Evolutionary conservation across 2,888 invertebrate genomes (phyloP).

Genomic region (Sinodicranocentrus sp.): DNA sequence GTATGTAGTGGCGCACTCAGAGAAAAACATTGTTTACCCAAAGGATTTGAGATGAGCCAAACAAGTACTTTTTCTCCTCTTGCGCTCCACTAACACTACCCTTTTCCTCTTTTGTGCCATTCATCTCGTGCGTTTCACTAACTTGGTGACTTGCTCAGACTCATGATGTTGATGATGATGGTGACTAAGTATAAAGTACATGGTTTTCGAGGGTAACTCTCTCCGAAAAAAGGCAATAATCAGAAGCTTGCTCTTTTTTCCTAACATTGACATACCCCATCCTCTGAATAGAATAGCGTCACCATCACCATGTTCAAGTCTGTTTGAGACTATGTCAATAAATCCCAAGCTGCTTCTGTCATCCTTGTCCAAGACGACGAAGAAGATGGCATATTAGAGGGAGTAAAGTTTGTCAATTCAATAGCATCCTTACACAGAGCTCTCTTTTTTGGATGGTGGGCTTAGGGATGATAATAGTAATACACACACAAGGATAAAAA

Average conservation of each 20-base stretch:
- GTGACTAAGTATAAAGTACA: slow-evolving; percentile 45
- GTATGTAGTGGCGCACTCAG: slow-evolving; percentile 15
- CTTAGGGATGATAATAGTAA: too few species aligned
- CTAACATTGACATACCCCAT: slow-evolving; percentile 58
- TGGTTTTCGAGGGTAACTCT: slow-evolving; percentile 43
- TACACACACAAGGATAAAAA: too few species aligned
- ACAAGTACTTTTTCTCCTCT: slow-evolving; percentile 49
- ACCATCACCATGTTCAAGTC: slow-evolving; percentile 29
- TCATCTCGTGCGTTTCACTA: slow-evolving; percentile 43
- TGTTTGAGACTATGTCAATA: slow-evolving; percentile 62
- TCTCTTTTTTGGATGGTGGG: neutral
- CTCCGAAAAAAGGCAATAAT: slow-evolving; percentile 60
- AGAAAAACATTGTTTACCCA: slow-evolving; percentile 64
- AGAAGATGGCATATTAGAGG: slow-evolving; percentile 19
- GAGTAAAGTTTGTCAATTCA: slow-evolving; percentile 41
- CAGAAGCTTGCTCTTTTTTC: slow-evolving; percentile 43
- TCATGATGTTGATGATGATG: slow-evolving; percentile 40
- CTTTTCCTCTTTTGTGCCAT: slow-evolving; percentile 31
- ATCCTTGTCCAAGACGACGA: slow-evolving; percentile 46
- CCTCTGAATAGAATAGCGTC: neutral
- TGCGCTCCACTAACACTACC: slow-evolving; percentile 1
- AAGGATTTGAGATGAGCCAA: slow-evolving; percentile 66
- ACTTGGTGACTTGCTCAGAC: slow-evolving; percentile 55
- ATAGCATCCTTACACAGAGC: neutral
- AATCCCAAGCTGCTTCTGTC: slow-evolving; percentile 68